Percentiles rank a stretch among this genome's conserved stretches.
phyloP scores from a whole-genome alignment of 2,797 vertebrate genomes.

The Alcedo quadribrachys region DNA sequence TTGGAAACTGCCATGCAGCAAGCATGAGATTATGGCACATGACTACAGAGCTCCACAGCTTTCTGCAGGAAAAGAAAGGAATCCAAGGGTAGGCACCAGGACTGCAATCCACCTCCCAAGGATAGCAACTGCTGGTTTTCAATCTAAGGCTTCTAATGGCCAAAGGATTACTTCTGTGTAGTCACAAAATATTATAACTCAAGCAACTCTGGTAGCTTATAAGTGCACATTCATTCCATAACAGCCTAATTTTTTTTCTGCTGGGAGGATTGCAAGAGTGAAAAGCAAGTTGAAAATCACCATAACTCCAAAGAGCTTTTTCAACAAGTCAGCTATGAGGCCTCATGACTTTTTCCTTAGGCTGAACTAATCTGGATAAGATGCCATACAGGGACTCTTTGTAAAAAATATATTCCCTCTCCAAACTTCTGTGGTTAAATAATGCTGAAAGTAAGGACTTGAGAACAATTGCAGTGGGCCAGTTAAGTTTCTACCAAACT shows the following conservation, averaged over 20 bases:
- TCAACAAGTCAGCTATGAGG: not conserved
- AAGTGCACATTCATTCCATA: not conserved
- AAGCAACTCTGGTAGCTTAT: not conserved
- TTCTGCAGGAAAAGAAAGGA: slow-evolving; percentile 37
- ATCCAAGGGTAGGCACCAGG: not conserved
- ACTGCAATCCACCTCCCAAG: not conserved
- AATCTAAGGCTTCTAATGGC: not conserved
- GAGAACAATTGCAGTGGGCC: not conserved
- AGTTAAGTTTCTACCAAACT: not conserved
- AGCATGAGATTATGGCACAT: slow-evolving; percentile 61
- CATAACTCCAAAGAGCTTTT: not conserved
- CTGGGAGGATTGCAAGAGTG: not conserved
- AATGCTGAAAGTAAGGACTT: not conserved
- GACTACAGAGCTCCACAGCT: slow-evolving; percentile 19
- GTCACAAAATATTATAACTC: not conserved
- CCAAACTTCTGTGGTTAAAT: not conserved
- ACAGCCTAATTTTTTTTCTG: not conserved
- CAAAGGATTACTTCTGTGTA: not conserved
- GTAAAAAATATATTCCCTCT: not conserved
- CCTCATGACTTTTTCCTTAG: not conserved
- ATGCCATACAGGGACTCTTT: not conserved
- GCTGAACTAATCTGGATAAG: not conserved
- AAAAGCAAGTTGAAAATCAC: not conserved
- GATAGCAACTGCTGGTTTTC: not conserved
- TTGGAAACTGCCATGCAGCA: slow-evolving; percentile 69